These are phyloP conservation scores for Meandrusa payeni DNA, from an alignment of 2,888 invertebrate species.

Conservation along the genomic window DNA sequence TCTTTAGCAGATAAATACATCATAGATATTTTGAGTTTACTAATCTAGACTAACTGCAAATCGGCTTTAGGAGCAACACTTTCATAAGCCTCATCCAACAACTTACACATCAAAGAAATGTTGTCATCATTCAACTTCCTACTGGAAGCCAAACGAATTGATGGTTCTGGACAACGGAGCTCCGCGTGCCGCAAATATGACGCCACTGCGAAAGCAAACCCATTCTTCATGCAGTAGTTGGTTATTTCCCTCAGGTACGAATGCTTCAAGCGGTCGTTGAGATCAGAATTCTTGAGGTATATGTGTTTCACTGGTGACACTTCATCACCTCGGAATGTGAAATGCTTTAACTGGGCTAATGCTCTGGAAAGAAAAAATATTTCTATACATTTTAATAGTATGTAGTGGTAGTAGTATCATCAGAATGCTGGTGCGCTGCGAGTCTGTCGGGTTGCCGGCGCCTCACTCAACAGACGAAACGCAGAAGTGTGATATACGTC, in stretches of 20 bases:
- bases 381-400: neutral
- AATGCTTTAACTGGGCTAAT: conserved; percentile 64
- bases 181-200: conserved; percentile 86
- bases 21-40: too few species aligned
- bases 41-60: conserved; percentile 28
- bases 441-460: too few species aligned
- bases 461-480: too few species aligned
- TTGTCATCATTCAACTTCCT: conserved; percentile 82
- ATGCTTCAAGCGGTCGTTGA: conserved; percentile 67
- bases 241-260: conserved; percentile 82
- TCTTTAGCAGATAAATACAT: too few species aligned
- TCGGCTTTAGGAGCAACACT: conserved; percentile 58
- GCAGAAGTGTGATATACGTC: too few species aligned
- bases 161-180: conserved; percentile 83
- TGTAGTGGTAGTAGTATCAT: too few species aligned
- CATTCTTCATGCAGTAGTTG: conserved; percentile 82
- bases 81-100: conserved; percentile 68
- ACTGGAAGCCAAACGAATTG: conserved; percentile 87
- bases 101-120: conserved; percentile 64
- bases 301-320: conserved; percentile 89
- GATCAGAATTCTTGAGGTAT: conserved; percentile 78
- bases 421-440: too few species aligned
- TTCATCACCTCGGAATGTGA: conserved; percentile 79
- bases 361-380: conserved; percentile 47
- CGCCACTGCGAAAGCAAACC: conserved; percentile 85